Conservation (phyloP, 2,888 invertebrate genomes). For the Drosophila borborema region DNA sequence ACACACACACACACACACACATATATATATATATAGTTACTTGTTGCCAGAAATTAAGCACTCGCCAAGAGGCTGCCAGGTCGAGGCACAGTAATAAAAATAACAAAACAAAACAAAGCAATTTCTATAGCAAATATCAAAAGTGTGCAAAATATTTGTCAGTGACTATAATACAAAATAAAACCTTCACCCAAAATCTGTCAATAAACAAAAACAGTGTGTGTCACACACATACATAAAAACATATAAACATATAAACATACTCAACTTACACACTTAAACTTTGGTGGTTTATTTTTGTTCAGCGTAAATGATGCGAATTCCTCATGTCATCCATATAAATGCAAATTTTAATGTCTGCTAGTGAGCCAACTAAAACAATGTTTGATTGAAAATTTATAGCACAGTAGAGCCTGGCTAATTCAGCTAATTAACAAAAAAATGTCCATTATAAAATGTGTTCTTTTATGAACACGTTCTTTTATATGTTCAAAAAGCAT, state of each 20-base stretch:
- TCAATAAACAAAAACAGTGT: constrained; percentile 27
- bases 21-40: too few species aligned
- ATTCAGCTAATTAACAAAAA: background rate
- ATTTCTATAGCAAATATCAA: constrained; percentile 13
- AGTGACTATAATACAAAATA: constrained; percentile 16
- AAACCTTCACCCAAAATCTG: constrained; percentile 55
- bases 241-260: background rate
- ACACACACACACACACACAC: constrained; percentile 6
- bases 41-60: constrained; percentile 35
- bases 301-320: constrained; percentile 69
- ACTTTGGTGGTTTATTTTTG: constrained; percentile 48
- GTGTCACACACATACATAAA: background rate
- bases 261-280: constrained; percentile 32
- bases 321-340: constrained; percentile 18
- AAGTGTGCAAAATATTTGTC: background rate
- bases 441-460: background rate
- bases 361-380: constrained; percentile 9
- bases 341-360: constrained; percentile 13
- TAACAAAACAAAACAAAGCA: background rate
- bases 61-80: constrained; percentile 3
- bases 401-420: background rate
- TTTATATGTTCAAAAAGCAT: too few species aligned
- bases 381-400: background rate
- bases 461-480: too few species aligned
- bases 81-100: background rate